Evolutionary conservation across 2,888 invertebrate genomes (phyloP).

Genomic region (Lepidocyrtoides sp.): DNA sequence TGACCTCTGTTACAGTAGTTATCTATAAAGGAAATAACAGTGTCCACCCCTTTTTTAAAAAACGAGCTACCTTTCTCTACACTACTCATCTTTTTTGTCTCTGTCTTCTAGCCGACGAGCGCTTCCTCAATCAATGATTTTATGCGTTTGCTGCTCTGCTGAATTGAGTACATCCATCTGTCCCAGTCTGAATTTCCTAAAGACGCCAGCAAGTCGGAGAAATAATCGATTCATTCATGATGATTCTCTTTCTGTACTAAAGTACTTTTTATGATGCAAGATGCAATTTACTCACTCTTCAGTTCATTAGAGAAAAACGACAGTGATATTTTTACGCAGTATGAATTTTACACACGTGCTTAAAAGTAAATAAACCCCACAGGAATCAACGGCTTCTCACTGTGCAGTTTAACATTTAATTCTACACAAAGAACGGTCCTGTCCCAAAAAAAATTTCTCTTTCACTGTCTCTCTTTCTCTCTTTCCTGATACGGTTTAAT

Average conservation of each 20-base stretch:
- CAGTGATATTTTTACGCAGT: slow-evolving; percentile 8
- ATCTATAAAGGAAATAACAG: slow-evolving; percentile 83
- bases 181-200: slow-evolving; percentile 36
- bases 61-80: slow-evolving; percentile 80
- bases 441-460: slow-evolving; percentile 14
- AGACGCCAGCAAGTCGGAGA: slow-evolving; percentile 76
- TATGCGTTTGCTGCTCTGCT: slow-evolving; percentile 55
- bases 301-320: not conserved
- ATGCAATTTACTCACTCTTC: not conserved
- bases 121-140: slow-evolving; percentile 77
- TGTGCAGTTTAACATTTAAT: slow-evolving; percentile 68
- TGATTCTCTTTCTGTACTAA: slow-evolving; percentile 22
- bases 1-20: slow-evolving; percentile 85
- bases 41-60: slow-evolving; percentile 85
- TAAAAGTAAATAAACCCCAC: slow-evolving; percentile 81
- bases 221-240: slow-evolving; percentile 78
- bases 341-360: slow-evolving; percentile 79
- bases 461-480: too few species aligned
- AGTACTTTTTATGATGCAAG: slow-evolving; percentile 27
- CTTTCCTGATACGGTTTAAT: slow-evolving; percentile 58
- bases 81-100: slow-evolving; percentile 82
- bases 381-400: slow-evolving; percentile 77
- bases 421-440: slow-evolving; percentile 43
- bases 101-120: slow-evolving; percentile 79
- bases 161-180: slow-evolving; percentile 64